Evolutionary conservation across 2,797 vertebrate genomes (phyloP), one percentile per base, ranked within the genome.

Genomic region (Rhincodon typus): DNA sequence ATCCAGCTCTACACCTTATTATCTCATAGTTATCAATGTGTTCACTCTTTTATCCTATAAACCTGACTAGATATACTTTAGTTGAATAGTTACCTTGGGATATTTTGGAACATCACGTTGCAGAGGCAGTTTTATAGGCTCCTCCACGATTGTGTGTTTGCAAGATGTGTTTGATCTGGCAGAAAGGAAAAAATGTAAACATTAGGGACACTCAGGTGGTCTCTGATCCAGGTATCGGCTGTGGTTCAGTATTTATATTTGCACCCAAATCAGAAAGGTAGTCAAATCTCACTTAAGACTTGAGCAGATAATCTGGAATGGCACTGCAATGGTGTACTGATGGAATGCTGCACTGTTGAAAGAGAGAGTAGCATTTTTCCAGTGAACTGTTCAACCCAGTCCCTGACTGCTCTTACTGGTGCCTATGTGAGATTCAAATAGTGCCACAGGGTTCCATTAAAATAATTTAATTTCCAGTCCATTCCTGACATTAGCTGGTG

Each of bases 121-220:
- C 0, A 98, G 98, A n/a, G 98, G 98, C 66, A 98, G 96, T 97
- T 98, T 99, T 97, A 98, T 99, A 50, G 94, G 94, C 42, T 98
- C 98, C 0, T 99, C 99, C 95, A 98, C 96, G 96, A 98, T 98
- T 96, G 98, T 98, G 96, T 98, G 99, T 97, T 99, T 99, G 97
- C 98, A 99, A 5, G 98, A 97, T 34, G 27, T 74, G 69, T n/a
- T 95, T 72, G 94, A 95, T 70, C 94, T 94, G 67, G 42, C 42
- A 50, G 93, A 57, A 95, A 95, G 30, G n/a, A 34, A 57, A 4
- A 77, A 25, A 7, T 3, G 27, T 67, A 38, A 69, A 42, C 42
- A 69, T 93, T 23, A 69, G 19, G 66, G 67, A 21, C n/a, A 0
- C 10, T 66, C 62, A 91, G 19, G 30, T 91, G 62, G 38, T 67